Percentiles rank a stretch among this genome's conserved stretches.
These are phyloP conservation scores for Sebastes schlegelii DNA, from an alignment of 2,113 vertebrate species.

Conservation along the genomic window DNA sequence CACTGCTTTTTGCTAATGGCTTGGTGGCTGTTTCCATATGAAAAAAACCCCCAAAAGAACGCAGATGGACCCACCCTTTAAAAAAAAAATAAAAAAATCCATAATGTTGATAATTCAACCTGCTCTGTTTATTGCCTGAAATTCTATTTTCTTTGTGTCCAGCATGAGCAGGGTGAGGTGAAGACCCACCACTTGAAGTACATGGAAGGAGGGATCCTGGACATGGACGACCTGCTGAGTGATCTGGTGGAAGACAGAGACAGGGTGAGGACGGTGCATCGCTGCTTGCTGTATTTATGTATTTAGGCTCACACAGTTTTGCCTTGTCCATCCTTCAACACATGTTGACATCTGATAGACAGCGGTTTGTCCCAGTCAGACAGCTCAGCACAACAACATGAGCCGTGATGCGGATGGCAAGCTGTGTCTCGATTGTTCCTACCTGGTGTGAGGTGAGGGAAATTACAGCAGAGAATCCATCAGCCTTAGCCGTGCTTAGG, in stretches of 20 bases:
- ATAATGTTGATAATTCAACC: neutral
- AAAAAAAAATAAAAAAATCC: neutral
- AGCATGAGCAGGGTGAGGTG: conserved; percentile 87
- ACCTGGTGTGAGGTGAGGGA: neutral
- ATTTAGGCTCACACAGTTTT: neutral
- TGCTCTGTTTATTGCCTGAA: neutral
- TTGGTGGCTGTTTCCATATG: too few relatives aligned
- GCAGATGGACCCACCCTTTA: too few relatives aligned
- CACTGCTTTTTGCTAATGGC: too few relatives aligned
- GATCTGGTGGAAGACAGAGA: conserved; percentile 96
- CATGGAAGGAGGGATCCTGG: conserved; percentile 92
- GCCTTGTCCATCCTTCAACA: too few relatives aligned
- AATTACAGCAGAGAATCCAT: conserved; percentile 30
- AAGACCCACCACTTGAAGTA: conserved; percentile 93
- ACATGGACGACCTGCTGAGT: conserved; percentile 91
- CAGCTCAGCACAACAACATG: neutral
- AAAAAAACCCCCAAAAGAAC: too few relatives aligned
- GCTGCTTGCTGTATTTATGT: too few relatives aligned
- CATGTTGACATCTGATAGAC: conserved; percentile 4
- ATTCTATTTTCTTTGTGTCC: neutral
- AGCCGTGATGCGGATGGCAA: neutral
- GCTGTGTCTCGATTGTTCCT: conserved; percentile 12
- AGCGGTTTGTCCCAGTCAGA: neutral
- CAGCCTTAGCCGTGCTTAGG: neutral
- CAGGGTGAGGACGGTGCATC: conserved; percentile 84